Evolutionary conservation across 1,140 invertebrate species (phyloP).

Genomic region (Anadara kagoshimensis): DNA sequence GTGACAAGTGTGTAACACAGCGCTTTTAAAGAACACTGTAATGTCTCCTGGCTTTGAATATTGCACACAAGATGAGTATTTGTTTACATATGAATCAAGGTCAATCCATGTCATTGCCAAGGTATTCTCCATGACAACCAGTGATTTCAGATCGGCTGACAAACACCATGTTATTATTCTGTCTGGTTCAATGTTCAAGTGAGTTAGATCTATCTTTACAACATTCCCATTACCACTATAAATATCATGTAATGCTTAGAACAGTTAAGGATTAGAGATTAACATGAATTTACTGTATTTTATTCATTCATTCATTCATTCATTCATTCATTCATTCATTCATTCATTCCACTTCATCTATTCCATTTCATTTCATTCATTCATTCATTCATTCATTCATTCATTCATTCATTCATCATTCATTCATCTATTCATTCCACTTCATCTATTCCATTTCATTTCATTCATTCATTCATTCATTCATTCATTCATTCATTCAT

Average conservation of each 20-base stretch:
- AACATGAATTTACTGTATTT: too few relatives aligned
- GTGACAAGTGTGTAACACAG: conserved; percentile 36
- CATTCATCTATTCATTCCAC: too few relatives aligned
- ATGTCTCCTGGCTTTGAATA: neutral
- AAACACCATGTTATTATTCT: conserved; percentile 20
- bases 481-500: too few relatives aligned
- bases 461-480: too few relatives aligned
- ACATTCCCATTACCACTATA: conserved; percentile 12
- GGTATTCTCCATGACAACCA: conserved; percentile 44
- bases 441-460: too few relatives aligned
- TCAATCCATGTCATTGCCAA: conserved; percentile 30
- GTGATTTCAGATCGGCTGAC: conserved; percentile 37
- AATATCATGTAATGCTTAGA: conserved; percentile 33
- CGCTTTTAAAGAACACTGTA: conserved; percentile 5
- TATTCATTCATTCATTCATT: too few relatives aligned
- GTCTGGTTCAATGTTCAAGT: conserved; percentile 27
- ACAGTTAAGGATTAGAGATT: conserved; percentile 41
- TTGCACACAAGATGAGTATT: conserved; percentile 23
- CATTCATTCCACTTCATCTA: too few relatives aligned
- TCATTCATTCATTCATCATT: too few relatives aligned
- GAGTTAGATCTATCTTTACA: conserved; percentile 36
- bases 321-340: too few relatives aligned
- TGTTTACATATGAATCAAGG: conserved; percentile 28
- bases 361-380: too few relatives aligned
- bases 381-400: too few relatives aligned